Conservation (phyloP, 1,140 invertebrate species). For the Eueides isabella region DNA sequence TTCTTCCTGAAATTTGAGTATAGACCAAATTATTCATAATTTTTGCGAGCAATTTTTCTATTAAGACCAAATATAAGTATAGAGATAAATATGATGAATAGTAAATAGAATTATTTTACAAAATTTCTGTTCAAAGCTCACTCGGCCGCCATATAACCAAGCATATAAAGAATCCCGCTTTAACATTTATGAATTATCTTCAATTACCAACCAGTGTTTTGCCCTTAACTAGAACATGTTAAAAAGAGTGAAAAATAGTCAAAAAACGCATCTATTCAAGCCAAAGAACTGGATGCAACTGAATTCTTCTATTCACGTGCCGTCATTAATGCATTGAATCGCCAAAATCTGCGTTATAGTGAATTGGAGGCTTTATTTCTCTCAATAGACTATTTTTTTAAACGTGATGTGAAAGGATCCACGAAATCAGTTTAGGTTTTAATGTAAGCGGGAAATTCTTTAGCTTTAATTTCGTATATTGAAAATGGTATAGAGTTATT, state of each 20-base stretch:
- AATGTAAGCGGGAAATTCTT: constrained; percentile 35
- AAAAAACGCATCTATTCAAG: constrained; percentile 46
- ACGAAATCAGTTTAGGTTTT: constrained; percentile 42
- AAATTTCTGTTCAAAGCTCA: not conserved
- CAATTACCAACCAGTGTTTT: constrained; percentile 34
- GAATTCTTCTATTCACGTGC: constrained; percentile 47
- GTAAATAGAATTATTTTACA: constrained; percentile 7
- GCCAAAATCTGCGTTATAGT: constrained; percentile 52
- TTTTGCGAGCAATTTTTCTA: not conserved
- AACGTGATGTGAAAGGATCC: constrained; percentile 35
- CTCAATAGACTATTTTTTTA: constrained; percentile 39
- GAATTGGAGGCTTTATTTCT: constrained; percentile 47
- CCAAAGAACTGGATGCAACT: constrained; percentile 45
- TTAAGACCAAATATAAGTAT: not conserved
- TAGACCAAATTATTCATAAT: not conserved
- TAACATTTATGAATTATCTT: constrained; percentile 36
- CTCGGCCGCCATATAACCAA: not conserved
- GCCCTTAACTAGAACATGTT: constrained; percentile 36
- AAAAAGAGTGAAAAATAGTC: constrained; percentile 42
- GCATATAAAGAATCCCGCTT: constrained; percentile 8
- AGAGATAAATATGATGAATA: not conserved
- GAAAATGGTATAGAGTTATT: constrained; percentile 24
- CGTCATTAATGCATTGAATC: constrained; percentile 52
- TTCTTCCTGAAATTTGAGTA: not conserved
- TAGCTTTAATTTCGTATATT: constrained; percentile 33